Conservation (phyloP, 2,797 vertebrate genomes). For the Urophycis tenuis region DNA sequence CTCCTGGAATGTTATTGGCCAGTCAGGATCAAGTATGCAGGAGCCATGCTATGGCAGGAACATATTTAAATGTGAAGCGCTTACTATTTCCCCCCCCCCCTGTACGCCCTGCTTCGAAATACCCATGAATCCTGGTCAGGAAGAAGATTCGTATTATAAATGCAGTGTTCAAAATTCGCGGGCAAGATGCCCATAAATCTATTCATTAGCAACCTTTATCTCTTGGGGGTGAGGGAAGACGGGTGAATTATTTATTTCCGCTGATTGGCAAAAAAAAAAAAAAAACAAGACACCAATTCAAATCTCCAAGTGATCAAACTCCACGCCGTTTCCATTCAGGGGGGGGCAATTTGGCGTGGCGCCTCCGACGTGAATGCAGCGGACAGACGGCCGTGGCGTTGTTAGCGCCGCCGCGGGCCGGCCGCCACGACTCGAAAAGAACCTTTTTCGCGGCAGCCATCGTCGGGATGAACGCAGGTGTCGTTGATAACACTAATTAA, state of each 20-base stretch:
- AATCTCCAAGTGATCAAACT: neutral
- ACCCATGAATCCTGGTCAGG: neutral
- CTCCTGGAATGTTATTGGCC: too few relatives aligned
- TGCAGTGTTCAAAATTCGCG: neutral
- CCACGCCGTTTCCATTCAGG: neutral
- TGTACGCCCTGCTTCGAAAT: neutral
- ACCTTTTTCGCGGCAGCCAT: too few relatives aligned
- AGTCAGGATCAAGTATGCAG: too few relatives aligned
- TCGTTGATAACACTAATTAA: neutral
- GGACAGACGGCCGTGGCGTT: neutral
- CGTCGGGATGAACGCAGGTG: neutral
- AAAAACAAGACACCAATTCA: neutral
- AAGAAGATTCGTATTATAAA: neutral
- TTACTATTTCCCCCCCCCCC: too few relatives aligned
- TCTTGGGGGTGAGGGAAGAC: neutral
- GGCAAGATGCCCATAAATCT: neutral
- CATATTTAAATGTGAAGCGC: neutral
- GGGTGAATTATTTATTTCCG: neutral
- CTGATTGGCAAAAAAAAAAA: neutral
- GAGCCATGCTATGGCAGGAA: neutral
- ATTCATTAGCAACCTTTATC: neutral
- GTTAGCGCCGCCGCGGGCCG: neutral
- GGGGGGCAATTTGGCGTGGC: too few relatives aligned
- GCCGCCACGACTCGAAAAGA: too few relatives aligned
- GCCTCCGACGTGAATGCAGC: too few relatives aligned